phyloP scores from a whole-genome alignment of 2,888 invertebrate genomes.

The Folsomia manolachei region DNA sequence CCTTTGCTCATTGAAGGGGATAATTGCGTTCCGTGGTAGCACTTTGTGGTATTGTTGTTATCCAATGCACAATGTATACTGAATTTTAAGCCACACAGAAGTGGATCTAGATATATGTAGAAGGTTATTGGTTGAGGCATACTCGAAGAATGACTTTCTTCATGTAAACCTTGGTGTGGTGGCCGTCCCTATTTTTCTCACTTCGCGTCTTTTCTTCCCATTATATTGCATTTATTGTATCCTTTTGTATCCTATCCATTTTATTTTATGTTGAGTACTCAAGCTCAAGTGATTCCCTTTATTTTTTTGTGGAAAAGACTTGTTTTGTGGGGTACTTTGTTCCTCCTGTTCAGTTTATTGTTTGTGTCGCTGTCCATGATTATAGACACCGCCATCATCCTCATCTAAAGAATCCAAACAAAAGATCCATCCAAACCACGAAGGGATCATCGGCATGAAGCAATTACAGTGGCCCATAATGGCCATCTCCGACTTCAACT shows the following conservation, averaged over 20 bases:
- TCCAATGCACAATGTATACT: background rate
- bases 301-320: background rate
- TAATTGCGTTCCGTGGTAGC: background rate
- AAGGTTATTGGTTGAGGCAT: background rate
- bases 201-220: background rate
- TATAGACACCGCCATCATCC: background rate
- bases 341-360: background rate
- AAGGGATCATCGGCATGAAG: conserved; percentile 24
- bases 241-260: conserved; percentile 8
- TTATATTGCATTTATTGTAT: conserved; percentile 9
- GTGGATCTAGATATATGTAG: background rate
- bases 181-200: background rate
- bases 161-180: background rate
- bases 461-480: conserved; percentile 45
- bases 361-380: conserved; percentile 1
- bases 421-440: background rate
- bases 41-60: background rate
- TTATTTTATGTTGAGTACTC: conserved; percentile 5
- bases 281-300: conserved; percentile 10
- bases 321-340: conserved; percentile 1
- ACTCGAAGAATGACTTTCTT: background rate
- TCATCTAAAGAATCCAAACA: background rate
- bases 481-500: conserved; percentile 16
- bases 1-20: conserved; percentile 1
- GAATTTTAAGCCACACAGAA: background rate